These are phyloP conservation scores for Xenotilapia leptura DNA, from an alignment of 2,113 vertebrate genomes.

Conservation along the genomic window DNA sequence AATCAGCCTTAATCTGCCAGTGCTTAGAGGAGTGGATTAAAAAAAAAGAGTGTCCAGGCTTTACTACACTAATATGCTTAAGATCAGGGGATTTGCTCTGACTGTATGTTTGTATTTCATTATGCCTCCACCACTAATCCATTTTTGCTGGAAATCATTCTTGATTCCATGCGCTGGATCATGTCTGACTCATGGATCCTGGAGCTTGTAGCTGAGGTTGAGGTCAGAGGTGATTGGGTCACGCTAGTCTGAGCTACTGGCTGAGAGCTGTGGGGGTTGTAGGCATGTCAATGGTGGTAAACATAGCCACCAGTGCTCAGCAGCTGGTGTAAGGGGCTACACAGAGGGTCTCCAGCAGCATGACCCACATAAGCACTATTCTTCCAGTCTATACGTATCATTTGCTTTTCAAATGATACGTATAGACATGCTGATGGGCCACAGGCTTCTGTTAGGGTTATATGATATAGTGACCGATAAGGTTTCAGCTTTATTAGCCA, in stretches of 20 bases:
- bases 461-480: background rate
- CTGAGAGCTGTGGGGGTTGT: background rate
- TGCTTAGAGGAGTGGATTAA: background rate
- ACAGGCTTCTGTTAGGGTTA: background rate
- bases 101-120: conserved; percentile 36
- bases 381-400: background rate
- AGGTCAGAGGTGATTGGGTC: conserved; percentile 55
- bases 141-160: conserved; percentile 22
- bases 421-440: background rate
- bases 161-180: background rate
- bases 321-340: background rate
- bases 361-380: background rate
- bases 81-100: conserved; percentile 20
- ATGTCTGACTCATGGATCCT: conserved; percentile 6
- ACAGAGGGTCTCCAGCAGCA: background rate
- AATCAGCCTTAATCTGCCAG: background rate
- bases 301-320: background rate
- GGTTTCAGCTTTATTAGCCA: background rate
- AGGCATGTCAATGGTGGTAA: background rate
- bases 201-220: conserved; percentile 1
- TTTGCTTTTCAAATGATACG: background rate
- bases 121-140: conserved; percentile 29
- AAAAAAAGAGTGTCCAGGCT: background rate
- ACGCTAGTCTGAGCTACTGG: background rate
- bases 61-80: conserved; percentile 19